Percentiles rank a stretch among this genome's conserved stretches.
Conservation (phyloP, 2,113 vertebrate species). For the Oncorhynchus kisutch region DNA sequence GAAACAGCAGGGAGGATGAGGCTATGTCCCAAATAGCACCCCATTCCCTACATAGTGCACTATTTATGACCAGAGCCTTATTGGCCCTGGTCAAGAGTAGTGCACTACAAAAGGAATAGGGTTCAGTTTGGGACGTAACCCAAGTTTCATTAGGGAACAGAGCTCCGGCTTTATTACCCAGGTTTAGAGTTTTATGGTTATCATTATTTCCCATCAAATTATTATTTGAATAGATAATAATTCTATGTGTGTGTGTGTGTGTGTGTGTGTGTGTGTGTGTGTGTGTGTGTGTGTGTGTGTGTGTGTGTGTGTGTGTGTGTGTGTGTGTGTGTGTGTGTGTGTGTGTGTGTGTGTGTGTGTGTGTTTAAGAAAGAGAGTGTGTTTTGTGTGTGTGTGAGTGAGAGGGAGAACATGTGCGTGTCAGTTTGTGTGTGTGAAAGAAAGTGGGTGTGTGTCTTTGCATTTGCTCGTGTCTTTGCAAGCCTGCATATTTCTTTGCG, state of each 20-base stretch:
- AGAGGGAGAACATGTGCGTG: neutral
- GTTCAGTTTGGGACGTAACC: too few species aligned
- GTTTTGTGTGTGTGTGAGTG: neutral
- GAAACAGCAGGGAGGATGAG: conserved; percentile 56
- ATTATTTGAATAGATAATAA: conserved; percentile 55
- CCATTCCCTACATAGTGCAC: too few species aligned
- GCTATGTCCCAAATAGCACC: too few species aligned
- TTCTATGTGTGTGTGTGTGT: too few species aligned
- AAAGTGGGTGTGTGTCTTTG: neutral
- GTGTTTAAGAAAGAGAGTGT: too few species aligned
- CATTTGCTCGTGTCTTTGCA: neutral
- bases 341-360: too few species aligned
- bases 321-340: too few species aligned
- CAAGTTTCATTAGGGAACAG: conserved; percentile 63
- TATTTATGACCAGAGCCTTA: too few species aligned
- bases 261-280: too few species aligned
- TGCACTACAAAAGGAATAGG: too few species aligned
- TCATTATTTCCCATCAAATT: conserved; percentile 65
- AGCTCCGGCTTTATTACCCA: conserved; percentile 58
- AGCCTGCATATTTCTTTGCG: neutral
- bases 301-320: neutral
- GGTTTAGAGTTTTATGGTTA: conserved; percentile 71
- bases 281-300: neutral
- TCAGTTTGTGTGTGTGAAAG: neutral
- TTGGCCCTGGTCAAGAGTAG: too few species aligned